Conservation (phyloP, 2,888 invertebrate genomes). For the Polydrusus tereticollis region DNA sequence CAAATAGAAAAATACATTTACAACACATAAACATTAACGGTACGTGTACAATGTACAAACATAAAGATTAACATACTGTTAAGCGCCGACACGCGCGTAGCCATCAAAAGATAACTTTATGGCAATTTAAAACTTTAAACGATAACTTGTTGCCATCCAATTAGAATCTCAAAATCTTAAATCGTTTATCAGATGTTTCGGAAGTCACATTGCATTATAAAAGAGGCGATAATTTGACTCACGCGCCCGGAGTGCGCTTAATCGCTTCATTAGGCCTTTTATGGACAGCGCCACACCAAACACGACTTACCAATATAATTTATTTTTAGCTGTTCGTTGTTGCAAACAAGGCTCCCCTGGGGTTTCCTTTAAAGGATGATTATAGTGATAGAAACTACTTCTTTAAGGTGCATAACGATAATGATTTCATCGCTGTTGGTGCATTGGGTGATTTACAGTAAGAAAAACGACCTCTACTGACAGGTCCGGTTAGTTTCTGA, state of each 20-base stretch:
- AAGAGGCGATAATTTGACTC: constrained; percentile 45
- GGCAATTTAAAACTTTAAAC: constrained; percentile 14
- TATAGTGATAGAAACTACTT: constrained; percentile 22
- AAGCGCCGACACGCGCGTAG: not conserved
- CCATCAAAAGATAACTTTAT: constrained; percentile 24
- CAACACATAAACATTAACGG: constrained; percentile 1
- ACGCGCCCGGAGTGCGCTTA: constrained; percentile 40
- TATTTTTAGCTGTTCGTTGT: constrained; percentile 38
- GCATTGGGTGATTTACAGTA: no score
- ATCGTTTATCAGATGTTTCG: constrained; percentile 43
- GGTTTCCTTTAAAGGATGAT: constrained; percentile 35
- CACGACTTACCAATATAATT: constrained; percentile 39
- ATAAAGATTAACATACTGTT: constrained; percentile 9
- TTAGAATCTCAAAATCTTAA: constrained; percentile 38
- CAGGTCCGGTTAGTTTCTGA: no score
- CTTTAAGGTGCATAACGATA: not conserved
- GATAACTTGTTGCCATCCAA: constrained; percentile 40
- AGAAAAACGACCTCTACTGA: no score
- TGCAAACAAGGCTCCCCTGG: constrained; percentile 38
- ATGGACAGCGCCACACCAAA: constrained; percentile 32
- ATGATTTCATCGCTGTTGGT: not conserved
- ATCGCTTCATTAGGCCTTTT: constrained; percentile 47
- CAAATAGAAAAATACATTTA: not conserved
- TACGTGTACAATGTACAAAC: constrained; percentile 5
- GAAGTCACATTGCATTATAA: constrained; percentile 38